Conservation (phyloP, 2,113 vertebrate genomes). For the Typhlomys cinereus region DNA sequence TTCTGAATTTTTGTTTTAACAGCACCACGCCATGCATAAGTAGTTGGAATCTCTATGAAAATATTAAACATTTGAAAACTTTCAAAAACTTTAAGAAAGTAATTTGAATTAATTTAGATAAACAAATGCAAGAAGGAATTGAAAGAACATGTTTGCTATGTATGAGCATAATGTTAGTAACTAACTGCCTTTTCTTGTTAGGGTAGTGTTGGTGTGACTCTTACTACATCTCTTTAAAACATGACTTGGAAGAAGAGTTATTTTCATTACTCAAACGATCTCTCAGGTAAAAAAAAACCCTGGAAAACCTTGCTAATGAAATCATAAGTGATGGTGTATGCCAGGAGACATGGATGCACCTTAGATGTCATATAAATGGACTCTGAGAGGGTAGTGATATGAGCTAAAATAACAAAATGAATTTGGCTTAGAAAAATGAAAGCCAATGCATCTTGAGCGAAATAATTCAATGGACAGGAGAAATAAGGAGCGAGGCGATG, state of each 20-base stretch:
- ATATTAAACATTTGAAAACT: slow-evolving; percentile 14
- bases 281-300: not conserved
- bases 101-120: not conserved
- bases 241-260: not conserved
- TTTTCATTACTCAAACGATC: not conserved
- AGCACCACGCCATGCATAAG: not conserved
- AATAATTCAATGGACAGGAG: slow-evolving; percentile 56
- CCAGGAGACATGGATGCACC: not conserved
- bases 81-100: slow-evolving; percentile 22
- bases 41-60: slow-evolving; percentile 30
- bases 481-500: slow-evolving; percentile 36
- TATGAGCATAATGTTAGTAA: not conserved
- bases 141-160: not conserved
- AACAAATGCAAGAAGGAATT: not conserved
- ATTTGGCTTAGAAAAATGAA: slow-evolving; percentile 68
- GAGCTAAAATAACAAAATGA: slow-evolving; percentile 60
- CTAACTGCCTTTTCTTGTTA: not conserved
- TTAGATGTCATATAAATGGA: slow-evolving; percentile 44
- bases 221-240: slow-evolving; percentile 42
- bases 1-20: slow-evolving; percentile 29
- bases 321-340: not conserved
- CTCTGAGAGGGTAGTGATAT: not conserved
- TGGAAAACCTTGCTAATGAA: slow-evolving; percentile 44
- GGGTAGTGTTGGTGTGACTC: not conserved
- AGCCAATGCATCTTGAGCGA: slow-evolving; percentile 62